A percentile compares a stretch with the other conserved stretches of the same genome.
Evolutionary conservation across 2,888 invertebrate species (phyloP).

Genomic region (Cephus spinipes): DNA sequence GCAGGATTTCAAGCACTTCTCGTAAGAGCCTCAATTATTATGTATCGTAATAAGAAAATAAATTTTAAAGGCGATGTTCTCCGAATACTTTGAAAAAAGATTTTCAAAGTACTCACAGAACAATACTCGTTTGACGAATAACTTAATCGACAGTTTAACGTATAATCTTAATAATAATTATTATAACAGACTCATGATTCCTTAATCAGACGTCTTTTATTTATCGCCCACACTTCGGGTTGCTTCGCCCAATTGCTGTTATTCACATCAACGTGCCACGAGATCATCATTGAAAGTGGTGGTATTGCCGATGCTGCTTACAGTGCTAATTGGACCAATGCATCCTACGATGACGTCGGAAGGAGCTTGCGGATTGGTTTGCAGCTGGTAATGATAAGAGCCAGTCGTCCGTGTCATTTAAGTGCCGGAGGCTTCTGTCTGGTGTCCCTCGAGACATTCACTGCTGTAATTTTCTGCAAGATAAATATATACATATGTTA

Average conservation of each 20-base stretch:
- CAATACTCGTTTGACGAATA: no score
- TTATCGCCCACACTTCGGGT: constrained; percentile 6
- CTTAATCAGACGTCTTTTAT: no score
- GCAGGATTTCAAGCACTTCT: constrained; percentile 39
- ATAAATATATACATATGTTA: no score
- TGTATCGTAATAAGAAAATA: not conserved
- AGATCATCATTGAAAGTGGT: constrained; percentile 25
- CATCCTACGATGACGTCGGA: not conserved
- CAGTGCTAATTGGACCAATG: constrained; percentile 19
- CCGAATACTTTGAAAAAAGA: no score
- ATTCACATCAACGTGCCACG: constrained; percentile 35
- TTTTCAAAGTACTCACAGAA: not conserved
- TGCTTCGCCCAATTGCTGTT: constrained; percentile 28
- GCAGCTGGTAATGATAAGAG: constrained; percentile 31
- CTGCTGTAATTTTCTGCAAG: constrained; percentile 15
- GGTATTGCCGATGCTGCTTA: constrained; percentile 22
- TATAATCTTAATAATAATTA: no score
- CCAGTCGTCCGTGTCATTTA: constrained; percentile 29
- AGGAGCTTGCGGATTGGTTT: constrained; percentile 26
- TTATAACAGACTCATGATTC: no score
- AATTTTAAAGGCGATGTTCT: no score
- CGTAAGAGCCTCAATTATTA: constrained; percentile 26
- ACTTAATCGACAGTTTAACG: no score
- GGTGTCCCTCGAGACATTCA: constrained; percentile 36
- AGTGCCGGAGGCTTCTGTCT: constrained; percentile 39